A percentile compares a stretch with the other conserved stretches of the same genome.
Conservation (phyloP, 35 echinoderm and acorn worm genomes). For the Patiria miniata region DNA sequence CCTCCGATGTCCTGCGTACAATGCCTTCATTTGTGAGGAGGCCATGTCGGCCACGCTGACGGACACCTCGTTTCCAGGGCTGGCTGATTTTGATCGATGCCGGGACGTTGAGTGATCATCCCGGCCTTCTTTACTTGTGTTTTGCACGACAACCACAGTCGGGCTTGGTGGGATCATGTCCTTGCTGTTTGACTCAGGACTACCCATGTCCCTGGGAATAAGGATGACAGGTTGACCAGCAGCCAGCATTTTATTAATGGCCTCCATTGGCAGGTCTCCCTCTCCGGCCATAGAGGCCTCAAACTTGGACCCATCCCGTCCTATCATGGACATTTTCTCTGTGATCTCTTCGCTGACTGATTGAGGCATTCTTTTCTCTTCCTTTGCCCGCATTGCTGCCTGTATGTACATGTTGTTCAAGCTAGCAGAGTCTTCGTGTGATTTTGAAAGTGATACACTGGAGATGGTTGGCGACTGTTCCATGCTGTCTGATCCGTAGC, state of each 20-base stretch:
- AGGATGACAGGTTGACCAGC: conserved; percentile 97
- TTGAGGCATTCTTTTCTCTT: conserved; percentile 14
- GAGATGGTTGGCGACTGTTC: conserved; percentile 85
- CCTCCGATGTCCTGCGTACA: conserved; percentile 6
- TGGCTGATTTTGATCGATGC: conserved; percentile 39
- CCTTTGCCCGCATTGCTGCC: conserved; percentile 28
- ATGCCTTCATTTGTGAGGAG: conserved; percentile 7
- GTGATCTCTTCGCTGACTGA: conserved; percentile 4
- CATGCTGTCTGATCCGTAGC: conserved; percentile 21
- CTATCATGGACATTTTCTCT: conserved; percentile 1
- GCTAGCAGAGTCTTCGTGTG: not conserved
- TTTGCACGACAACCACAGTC: conserved; percentile 54
- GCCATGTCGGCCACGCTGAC: not conserved
- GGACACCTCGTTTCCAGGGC: not conserved
- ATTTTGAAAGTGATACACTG: conserved; percentile 62
- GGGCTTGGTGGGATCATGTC: conserved; percentile 73
- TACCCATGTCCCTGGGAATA: conserved; percentile 79
- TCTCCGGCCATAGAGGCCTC: not conserved
- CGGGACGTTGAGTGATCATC: not conserved
- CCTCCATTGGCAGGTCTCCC: conserved; percentile 67
- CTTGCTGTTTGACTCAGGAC: conserved; percentile 44
- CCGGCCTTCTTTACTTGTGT: not conserved
- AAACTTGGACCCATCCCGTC: not conserved
- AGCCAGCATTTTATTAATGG: conserved; percentile 87
- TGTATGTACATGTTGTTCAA: conserved; percentile 27